Percentiles rank a stretch among this genome's conserved stretches.
These are phyloP conservation scores for Apis cerana DNA, from an alignment of 1,140 invertebrate species.

Conservation along the genomic window DNA sequence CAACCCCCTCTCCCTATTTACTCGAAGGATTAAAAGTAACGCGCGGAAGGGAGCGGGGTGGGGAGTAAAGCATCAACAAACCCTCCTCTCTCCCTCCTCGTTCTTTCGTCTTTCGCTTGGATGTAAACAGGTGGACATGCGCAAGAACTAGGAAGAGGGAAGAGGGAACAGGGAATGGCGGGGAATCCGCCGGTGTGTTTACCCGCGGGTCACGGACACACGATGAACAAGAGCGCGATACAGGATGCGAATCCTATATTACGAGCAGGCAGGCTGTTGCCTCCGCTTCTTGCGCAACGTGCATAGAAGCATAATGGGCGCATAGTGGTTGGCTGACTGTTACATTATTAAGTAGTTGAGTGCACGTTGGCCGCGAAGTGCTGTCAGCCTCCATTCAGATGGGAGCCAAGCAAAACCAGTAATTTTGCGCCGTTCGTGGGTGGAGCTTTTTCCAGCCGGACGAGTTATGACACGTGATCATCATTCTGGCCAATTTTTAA, in stretches of 20 bases:
- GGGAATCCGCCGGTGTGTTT: conserved; percentile 17
- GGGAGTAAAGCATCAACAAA: conserved; percentile 15
- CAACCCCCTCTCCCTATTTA: conserved; percentile 4
- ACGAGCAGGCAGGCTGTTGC: conserved; percentile 60
- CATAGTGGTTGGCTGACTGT: conserved; percentile 74
- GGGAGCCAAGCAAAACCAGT: conserved; percentile 57
- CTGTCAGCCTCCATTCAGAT: conserved; percentile 71
- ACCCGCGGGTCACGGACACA: conserved; percentile 37
- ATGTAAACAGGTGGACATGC: not conserved
- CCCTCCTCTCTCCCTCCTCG: not conserved
- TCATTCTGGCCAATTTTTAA: too few relatives aligned
- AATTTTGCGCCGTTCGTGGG: conserved; percentile 45
- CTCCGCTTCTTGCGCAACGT: conserved; percentile 64
- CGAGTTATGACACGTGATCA: not conserved
- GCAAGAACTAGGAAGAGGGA: not conserved
- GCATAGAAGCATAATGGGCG: conserved; percentile 73
- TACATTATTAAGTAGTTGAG: conserved; percentile 77
- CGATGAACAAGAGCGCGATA: conserved; percentile 43
- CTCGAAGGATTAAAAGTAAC: conserved; percentile 41
- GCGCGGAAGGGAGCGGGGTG: not conserved
- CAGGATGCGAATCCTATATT: conserved; percentile 64
- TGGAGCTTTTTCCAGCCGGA: not conserved
- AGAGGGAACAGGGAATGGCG: not conserved
- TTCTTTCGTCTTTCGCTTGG: not conserved
- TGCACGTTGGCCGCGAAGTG: conserved; percentile 72